Base-by-base conservation (phyloP, 2,797 vertebrate genomes). In the Schizothorax lantsangensis region DNA sequence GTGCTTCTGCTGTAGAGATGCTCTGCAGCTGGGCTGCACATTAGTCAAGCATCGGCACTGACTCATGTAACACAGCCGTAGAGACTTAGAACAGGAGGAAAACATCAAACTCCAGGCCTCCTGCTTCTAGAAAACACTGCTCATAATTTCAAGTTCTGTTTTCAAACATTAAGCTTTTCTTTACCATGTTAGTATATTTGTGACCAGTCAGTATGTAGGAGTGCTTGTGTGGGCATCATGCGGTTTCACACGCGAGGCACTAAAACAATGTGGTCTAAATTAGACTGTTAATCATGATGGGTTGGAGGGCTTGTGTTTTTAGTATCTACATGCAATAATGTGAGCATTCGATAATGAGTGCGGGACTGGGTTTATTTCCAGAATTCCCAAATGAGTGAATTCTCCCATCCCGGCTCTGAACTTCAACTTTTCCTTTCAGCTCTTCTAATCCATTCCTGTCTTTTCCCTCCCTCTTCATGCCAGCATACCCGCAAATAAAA, bases 401-500 rank as follows among this genome's bases (percentile, higher is more conserved):
- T 47, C 21, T 52, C 54, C 57, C 43, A 45, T 74, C 38, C 23
- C 79, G 68, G 45, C 21, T 80, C 19, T 11, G 71, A 49, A 68
- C 47, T 40, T 62, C 17, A 73, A 52, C 19, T 7, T 64, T 64
- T 73, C 36, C 12, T 59, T 59, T 69, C n/a, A 77, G 59, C 14
- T 64, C 30, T 36, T 85, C 10, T 59, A 72, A 85, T 45, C 11
- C 75, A 49, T 73, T 43, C 10, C 54, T 52, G 64, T 43, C 72
- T 79, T 84, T 80, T 75, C 57, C 38, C 59, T 38, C 19, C 52
- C 52, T 47, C 38, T 64, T 59, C 40, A 69, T 64, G 38, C 26
- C 66, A 83, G 30, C 43, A 73, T 74, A 7, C 43, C 30, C 9
- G 5, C 40, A 87, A 88, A 81, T 84, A 88, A 80, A 85, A 78